Base-by-base conservation (phyloP, 2,113 vertebrate species). In the Brachypodius melanocephalos region DNA sequence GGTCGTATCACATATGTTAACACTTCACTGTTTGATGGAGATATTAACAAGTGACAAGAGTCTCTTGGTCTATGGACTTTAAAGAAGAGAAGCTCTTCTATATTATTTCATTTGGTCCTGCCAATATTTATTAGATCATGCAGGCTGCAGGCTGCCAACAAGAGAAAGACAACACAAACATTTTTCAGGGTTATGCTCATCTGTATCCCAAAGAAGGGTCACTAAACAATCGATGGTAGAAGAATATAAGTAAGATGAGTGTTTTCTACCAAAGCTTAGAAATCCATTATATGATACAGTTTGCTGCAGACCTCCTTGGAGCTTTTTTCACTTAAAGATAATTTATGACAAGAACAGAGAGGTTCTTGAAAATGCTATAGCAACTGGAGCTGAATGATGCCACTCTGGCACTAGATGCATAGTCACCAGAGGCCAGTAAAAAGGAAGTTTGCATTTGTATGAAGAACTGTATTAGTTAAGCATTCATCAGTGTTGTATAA, bases 291-390 rank as follows among this genome's bases (percentile, higher is more conserved):
- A 98, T 97, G 97, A 98, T 98, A 98, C 98, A 98, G 98, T 98
- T 98, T 97, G 98, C 98, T 97, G 88, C 98, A 98, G 98, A 98
- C 98, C 98, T 97, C 98, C 98, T 98, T 98, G 98, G 98, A 98
- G 98, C 97, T 98, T 98, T 98, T 98, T 99, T 99, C 99, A 99
- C 99, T 99, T 98, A 98, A 99, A 98, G 98, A 98, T 99, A 99
- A 99, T 99, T 99, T 99, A 99, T 99, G 98, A 99, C 98, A 98
- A 99, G 99, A 98, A 99, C 98, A 98, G 98, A 98, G 98, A 98
- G 98, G 98, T 99, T 98, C 99, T 99, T 99, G 98, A 99, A 98
- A 99, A 99, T 98, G 98, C 99, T 99, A 99, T 99, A 99, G 99
- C 98, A 99, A 99, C 99, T 99, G 98, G 97, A 98, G 96, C 98